Evolutionary conservation across 2,888 invertebrate genomes (phyloP), one percentile per base, ranked within the genome.

Genomic region (Tenthredo notha): DNA sequence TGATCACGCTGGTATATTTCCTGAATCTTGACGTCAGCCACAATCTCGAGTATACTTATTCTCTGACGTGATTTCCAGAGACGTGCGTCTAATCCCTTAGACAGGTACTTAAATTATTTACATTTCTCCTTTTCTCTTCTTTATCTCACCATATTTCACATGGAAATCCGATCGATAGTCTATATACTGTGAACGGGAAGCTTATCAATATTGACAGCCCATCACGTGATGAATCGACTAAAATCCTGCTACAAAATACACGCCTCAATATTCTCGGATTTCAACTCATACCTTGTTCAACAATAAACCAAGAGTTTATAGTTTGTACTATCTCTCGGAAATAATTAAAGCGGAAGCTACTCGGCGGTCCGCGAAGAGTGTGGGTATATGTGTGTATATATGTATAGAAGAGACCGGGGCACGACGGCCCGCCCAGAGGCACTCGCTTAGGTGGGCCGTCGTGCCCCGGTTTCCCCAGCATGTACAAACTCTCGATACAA

Each of bases 161-260:
- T 9, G n/a, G 33, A 78, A 78, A 58, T 54, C 50, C 58, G n/a
- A n/a, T 2, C 29, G 78, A 33, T 78, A 5, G n/a, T 15, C 25
- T n/a, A 37, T 58, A 77, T 58, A 77, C 29, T 6, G 21, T 18
- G 50, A 80, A 54, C n/a, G 40, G 21, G 61, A 40, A 58, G 40
- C 50, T 80, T 80, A 58, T 80, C 80, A 80, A 80, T 29, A 80
- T 40, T 61, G 80, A 61, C 80, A 58, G 80, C 40, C 40, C 61
- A 58, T 58, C 80, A 6, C 21, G 37, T 18, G 58, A n/a, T 58
- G 37, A 37, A 61, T 40, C 61, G 58, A 40, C 61, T 29, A 12
- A 61, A 40, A 18, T 61, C 40, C 18, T 33, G 9, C 21, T 37
- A 40, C 21, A 61, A 61, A 40, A 54, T 50, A 25, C 10, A 50